Percentiles rank a stretch among this genome's conserved stretches.
Conservation (phyloP, 2,797 vertebrate genomes). For the Bucorvus abyssinicus region DNA sequence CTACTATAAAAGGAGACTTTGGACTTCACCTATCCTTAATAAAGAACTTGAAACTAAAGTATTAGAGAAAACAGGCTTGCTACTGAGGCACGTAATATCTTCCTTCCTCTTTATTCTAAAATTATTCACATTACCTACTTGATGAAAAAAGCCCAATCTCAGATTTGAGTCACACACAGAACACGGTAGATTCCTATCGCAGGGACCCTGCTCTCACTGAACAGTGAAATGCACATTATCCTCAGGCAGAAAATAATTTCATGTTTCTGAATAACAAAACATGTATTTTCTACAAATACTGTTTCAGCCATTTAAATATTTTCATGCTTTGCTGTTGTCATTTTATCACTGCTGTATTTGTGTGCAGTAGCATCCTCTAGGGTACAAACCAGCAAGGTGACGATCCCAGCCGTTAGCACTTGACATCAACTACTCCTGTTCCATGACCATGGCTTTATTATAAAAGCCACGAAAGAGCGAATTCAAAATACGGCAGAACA, state of each 20-base stretch:
- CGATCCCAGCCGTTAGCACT: not conserved
- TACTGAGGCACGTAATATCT: slow-evolving; percentile 47
- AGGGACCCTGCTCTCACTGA: not conserved
- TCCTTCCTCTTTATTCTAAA: slow-evolving; percentile 60
- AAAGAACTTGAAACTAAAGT: slow-evolving; percentile 45
- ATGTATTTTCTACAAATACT: not conserved
- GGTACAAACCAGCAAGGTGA: not conserved
- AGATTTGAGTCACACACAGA: not conserved
- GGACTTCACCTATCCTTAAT: slow-evolving; percentile 10
- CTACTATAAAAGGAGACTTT: slow-evolving; percentile 6
- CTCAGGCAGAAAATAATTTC: slow-evolving; percentile 7
- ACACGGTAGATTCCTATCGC: not conserved
- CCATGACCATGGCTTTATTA: not conserved
- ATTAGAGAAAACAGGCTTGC: not conserved
- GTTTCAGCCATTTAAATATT: not conserved
- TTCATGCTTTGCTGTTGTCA: not conserved
- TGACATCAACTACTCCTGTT: not conserved
- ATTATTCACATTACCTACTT: slow-evolving; percentile 1
- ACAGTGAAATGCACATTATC: not conserved
- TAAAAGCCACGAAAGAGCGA: not conserved
- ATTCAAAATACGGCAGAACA: not conserved
- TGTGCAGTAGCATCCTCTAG: not conserved
- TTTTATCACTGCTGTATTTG: not conserved
- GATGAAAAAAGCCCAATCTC: not conserved
- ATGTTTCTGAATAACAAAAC: slow-evolving; percentile 5